Conservation (phyloP, 2,888 invertebrate species). For the Dinocampus coccinellae region DNA sequence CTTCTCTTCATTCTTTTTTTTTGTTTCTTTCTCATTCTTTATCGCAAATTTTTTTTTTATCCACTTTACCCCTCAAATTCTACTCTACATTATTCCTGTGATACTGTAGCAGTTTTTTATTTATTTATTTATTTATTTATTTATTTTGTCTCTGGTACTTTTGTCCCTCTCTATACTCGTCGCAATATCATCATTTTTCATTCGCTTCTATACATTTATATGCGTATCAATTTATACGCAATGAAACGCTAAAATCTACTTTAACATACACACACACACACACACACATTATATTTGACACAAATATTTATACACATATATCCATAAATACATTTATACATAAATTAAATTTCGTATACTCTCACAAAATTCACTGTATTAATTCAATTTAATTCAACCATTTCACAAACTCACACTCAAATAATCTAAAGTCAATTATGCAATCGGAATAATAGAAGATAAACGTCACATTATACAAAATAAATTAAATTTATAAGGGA, state of each 20-base stretch:
- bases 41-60: no score
- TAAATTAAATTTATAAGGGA: neutral
- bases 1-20: conserved; percentile 6
- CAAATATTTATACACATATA: neutral
- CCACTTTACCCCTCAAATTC: neutral
- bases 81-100: neutral
- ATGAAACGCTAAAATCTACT: conserved; percentile 14
- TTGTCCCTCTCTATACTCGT: neutral
- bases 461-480: conserved; percentile 24
- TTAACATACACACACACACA: no score
- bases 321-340: no score
- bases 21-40: neutral
- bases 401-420: conserved; percentile 15
- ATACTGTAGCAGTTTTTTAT: no score
- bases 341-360: neutral
- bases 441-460: conserved; percentile 30
- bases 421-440: conserved; percentile 36
- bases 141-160: no score
- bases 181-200: neutral
- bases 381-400: no score
- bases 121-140: no score
- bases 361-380: neutral
- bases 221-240: neutral
- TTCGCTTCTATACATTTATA: conserved; percentile 12
- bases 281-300: conserved; percentile 1